Percentiles rank a stretch among this genome's conserved stretches.
These are phyloP conservation scores for Papilio xuthus DNA, from an alignment of 1,140 invertebrate species.

Conservation along the genomic window DNA sequence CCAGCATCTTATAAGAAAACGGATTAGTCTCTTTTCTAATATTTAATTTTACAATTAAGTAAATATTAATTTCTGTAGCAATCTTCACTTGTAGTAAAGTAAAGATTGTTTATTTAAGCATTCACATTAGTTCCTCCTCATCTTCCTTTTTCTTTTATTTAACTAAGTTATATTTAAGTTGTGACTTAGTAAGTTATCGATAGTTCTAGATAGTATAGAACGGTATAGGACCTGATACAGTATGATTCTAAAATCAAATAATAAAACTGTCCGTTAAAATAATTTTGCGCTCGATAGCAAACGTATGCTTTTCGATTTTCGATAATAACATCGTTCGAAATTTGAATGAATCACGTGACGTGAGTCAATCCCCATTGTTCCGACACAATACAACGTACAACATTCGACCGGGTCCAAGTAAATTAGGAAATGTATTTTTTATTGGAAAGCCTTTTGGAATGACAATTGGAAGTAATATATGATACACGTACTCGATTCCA, in stretches of 20 bases:
- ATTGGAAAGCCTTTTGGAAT: conserved; percentile 75
- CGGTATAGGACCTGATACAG: not conserved
- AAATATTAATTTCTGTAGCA: no score
- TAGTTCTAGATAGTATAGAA: no score
- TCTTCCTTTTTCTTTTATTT: no score
- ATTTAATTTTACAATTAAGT: no score
- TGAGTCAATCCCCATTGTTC: conserved; percentile 75
- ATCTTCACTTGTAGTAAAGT: no score
- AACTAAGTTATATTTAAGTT: no score
- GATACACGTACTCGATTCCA: conserved; percentile 72
- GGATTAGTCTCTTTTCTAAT: not conserved
- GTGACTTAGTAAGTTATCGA: not conserved
- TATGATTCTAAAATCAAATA: not conserved
- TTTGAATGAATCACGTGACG: conserved; percentile 75
- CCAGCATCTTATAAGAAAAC: not conserved
- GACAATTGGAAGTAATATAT: conserved; percentile 70
- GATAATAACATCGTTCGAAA: conserved; percentile 55
- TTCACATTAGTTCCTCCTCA: no score
- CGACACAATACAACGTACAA: conserved; percentile 64
- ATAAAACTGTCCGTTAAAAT: conserved; percentile 37
- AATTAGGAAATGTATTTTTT: conserved; percentile 80
- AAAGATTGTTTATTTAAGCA: no score
- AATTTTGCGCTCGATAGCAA: not conserved
- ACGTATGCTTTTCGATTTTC: conserved; percentile 48
- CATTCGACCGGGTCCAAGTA: conserved; percentile 59